Evolutionary conservation across 1,140 invertebrate genomes (phyloP), one percentile per base, ranked within the genome.

Genomic region (Oscheius sp.): DNA sequence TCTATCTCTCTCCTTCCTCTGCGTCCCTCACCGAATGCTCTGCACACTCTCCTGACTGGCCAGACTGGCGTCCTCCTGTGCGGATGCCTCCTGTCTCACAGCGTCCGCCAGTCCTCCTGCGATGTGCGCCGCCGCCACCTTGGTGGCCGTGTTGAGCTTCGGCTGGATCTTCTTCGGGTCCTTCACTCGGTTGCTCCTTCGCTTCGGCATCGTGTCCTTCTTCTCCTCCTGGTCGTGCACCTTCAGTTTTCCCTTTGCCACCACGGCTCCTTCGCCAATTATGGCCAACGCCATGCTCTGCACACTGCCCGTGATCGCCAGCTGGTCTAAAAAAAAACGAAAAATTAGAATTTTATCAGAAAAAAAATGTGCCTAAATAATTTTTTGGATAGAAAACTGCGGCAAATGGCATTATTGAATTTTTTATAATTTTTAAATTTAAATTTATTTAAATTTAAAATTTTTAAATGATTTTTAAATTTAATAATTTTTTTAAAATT

Each of bases 91-190:
- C 35, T 74, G 68, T 38, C 78, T 70, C 29, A 83, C 52, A 13
- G 80, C 76, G 59, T 83, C 81, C 3, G 62, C 82, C 38, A 83
- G 58, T 28, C 69, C 79, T 20, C 83, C 83, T 2, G 80, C 83
- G 63, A 72, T 76, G 36, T 80, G 55, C 0, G 74, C 81, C 23
- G 81, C 81, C 28, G 64, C 73, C 20, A 83, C 35, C 20, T 79
- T 75, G 55, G 68, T 52, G 7, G 77, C 75, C 0, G 81, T 76
- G 61, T 80, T 83, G 3, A 82, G 68, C 81, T 71, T 71, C 13
- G 69, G 69, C 29, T 71, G 69, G 35, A 64, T 71, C 35, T 71
- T 71, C 42, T 71, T 71, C 20, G 52, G 52, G n/a, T 64, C 67
- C 23, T 68, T 68, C 18, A 59, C 35, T 42, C 49, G 7, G 23